Percentiles rank a stretch among this genome's conserved stretches.
These are phyloP conservation scores for Apostichopus parvimensis DNA, from an alignment of 35 echinoderm and acorn worm species.

Conservation along the genomic window DNA sequence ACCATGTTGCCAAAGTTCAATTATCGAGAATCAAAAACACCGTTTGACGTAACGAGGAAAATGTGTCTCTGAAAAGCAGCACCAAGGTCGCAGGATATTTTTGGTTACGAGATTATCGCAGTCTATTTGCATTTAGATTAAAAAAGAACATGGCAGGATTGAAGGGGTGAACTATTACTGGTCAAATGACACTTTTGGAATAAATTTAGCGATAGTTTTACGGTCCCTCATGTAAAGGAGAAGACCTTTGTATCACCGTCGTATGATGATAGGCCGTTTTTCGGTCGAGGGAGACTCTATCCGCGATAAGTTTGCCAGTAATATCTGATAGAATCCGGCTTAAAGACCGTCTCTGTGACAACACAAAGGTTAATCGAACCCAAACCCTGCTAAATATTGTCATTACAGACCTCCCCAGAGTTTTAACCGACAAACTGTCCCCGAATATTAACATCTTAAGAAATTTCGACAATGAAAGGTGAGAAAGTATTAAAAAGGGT, in stretches of 20 bases:
- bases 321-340: neutral
- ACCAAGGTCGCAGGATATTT: neutral
- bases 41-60: too few species aligned
- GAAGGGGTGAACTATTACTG: neutral
- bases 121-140: constrained; percentile 10
- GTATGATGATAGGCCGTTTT: neutral
- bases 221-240: neutral
- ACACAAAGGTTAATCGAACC: neutral
- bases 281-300: neutral
- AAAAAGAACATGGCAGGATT: neutral
- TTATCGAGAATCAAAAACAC: too few species aligned
- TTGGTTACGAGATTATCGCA: neutral
- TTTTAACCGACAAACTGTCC: neutral
- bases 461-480: too few species aligned
- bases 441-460: neutral
- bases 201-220: constrained; percentile 6
- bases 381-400: neutral
- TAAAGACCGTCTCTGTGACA: neutral
- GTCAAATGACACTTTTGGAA: constrained; percentile 3
- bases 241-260: neutral
- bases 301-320: neutral
- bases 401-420: neutral
- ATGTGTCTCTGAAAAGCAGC: neutral
- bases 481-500: too few species aligned
- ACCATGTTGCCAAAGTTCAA: too few species aligned